Base-by-base conservation (phyloP, 2,888 invertebrate genomes). In the Chymomyza procnemis region DNA sequence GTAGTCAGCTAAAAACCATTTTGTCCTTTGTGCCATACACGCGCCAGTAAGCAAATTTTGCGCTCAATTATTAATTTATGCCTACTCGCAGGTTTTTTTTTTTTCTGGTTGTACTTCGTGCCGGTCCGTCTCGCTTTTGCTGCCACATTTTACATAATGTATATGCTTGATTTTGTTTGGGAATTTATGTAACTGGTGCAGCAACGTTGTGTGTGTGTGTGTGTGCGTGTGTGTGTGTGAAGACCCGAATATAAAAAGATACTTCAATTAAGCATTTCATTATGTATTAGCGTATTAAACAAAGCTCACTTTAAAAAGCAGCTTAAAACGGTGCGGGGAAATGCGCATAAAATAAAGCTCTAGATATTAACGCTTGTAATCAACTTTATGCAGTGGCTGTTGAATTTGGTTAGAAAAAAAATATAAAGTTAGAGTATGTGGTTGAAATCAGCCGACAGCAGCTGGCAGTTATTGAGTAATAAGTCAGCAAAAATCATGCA, bases 1-100 rank as follows among this genome's bases (percentile, higher is more conserved):
- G 34, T 41, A 41, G 34, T 41, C 34, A 41, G 34, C 34, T 41
- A 41, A 41, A 41, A 64, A 62, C 68, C 67, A 61, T 66, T 67
- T 64, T 18, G 59, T 66, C 41, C 61, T 64, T 66, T 66, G 34
- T 41, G 34, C 34, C 34, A 41, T 41, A 41, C 34, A 41, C 34
- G 62, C 61, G 60, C 61, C 66, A 9, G 50, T 61, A 54, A n/a
- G 58, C 21, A 19, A 30, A 50, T 50, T 50, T 47, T 21, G 19
- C 46, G 74, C 69, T 76, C 82, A 84, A 81, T 80, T 84, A 86
- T 79, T 84, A 86, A 86, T 81, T 80, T 80, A 78, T 78, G 70
- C 70, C 16, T 54, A 62, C 61, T 34, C 65, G 56, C 64, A 48
- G 41, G 4, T n/a, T 41, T 19, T n/a, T 52, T 14, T 14, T 6